A percentile compares a stretch with the other conserved stretches of the same genome.
Evolutionary conservation across 2,797 vertebrate species (phyloP).

Genomic region (Myiothlypis chrysogaster): DNA sequence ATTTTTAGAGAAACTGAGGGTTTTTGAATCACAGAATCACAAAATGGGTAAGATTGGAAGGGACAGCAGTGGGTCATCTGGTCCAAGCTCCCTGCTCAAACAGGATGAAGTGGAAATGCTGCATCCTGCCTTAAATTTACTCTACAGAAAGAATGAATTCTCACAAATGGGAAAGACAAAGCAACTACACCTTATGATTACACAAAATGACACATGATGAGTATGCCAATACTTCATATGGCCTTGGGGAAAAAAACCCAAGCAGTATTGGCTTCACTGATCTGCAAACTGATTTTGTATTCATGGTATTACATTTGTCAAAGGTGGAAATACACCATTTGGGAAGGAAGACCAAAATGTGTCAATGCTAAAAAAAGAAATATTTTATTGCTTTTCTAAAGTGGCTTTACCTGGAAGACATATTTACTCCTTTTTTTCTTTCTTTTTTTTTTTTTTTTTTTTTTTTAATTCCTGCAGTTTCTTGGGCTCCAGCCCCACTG

Average conservation of each 20-base stretch:
- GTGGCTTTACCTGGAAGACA: background rate
- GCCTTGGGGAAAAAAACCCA: background rate
- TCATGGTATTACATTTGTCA: background rate
- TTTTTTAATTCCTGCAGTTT: background rate
- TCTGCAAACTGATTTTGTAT: background rate
- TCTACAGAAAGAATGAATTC: background rate
- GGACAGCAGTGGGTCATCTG: background rate
- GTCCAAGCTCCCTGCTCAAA: background rate
- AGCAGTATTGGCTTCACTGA: background rate
- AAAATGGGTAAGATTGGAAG: background rate
- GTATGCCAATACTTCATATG: background rate
- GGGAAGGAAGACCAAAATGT: background rate
- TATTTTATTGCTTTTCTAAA: background rate
- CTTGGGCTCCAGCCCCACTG: background rate
- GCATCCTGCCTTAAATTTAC: background rate
- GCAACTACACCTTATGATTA: background rate
- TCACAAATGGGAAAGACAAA: background rate
- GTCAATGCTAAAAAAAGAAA: background rate
- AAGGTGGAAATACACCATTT: background rate
- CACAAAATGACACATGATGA: background rate
- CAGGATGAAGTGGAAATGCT: background rate
- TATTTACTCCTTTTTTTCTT: background rate
- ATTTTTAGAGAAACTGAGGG: background rate
- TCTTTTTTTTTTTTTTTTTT: too few species aligned
- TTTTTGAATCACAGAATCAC: background rate